Base-by-base conservation (phyloP, 2,888 invertebrate species). In the Pandemis heparana region DNA sequence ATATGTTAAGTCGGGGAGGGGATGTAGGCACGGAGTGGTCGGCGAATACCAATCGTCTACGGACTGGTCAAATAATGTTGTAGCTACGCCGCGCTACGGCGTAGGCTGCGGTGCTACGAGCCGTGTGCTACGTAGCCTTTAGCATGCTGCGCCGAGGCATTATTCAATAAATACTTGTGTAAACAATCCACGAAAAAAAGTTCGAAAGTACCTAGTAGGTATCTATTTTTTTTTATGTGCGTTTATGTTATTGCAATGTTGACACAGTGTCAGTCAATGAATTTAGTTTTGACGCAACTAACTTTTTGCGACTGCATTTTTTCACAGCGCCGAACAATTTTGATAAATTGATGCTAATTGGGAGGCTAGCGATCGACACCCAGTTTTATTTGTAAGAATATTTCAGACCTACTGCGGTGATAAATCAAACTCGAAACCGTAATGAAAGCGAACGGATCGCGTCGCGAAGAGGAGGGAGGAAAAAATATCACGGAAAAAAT, bases 401-500 rank as follows among this genome's bases (percentile, higher is more conserved):
- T 93, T 93, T 92, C 90, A 92, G 92, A 89, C 86, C 89, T 87
- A 88, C 89, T 86, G 92, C 89, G 92, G 92, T 93, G 94, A 94
- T 94, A 94, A 94, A 94, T 94, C 94, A 94, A 94, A 94, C 94
- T 94, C 91, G 92, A 94, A 92, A 93, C 93, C 94, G 92, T 94
- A 94, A 94, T 94, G 94, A 94, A 94, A 94, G 94, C 94, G 94
- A 94, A 93, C 94, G 94, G 94, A 94, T 94, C 93, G 93, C 93
- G 93, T 92, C 92, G 94, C 92, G 92, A 92, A 91, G 92, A 91
- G 91, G 89, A 90, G 89, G 92, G 92, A 92, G 94, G 92, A 92
- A 93, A 93, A 94, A 94, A 93, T 94, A 94, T 94, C 94, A 93
- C 93, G 93, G 94, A 93, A 94, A 94, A 94, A 94, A 94, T 94